These are phyloP conservation scores for Tetramorium simillimum DNA, from an alignment of 1,140 invertebrate species.

Conservation along the genomic window DNA sequence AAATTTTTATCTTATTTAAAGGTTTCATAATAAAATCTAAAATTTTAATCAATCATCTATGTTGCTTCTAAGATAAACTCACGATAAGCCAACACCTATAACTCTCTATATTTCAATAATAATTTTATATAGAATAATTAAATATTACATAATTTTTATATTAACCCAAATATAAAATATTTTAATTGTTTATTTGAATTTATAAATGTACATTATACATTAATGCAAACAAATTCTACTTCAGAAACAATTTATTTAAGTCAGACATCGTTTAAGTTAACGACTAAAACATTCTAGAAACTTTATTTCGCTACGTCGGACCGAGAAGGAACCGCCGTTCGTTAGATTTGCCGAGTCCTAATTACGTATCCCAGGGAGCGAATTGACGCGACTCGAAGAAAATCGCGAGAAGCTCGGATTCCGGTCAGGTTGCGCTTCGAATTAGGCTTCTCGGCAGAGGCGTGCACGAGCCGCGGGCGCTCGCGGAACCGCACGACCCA, in stretches of 20 bases:
- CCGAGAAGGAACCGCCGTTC: not conserved
- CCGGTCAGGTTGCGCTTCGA: constrained; percentile 22
- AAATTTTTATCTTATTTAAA: not conserved
- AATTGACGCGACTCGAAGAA: constrained; percentile 33
- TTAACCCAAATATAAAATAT: not conserved
- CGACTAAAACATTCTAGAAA: not conserved
- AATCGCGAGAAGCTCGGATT: constrained; percentile 26
- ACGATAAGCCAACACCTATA: not conserved
- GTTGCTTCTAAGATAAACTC: not conserved
- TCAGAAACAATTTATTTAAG: not conserved
- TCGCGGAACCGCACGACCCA: constrained; percentile 18
- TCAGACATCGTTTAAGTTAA: not conserved
- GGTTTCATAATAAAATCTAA: not conserved
- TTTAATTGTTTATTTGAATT: constrained; percentile 21
- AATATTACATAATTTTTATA: not conserved
- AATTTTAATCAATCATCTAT: constrained; percentile 23
- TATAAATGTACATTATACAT: not conserved
- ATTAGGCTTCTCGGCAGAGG: constrained; percentile 46
- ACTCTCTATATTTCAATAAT: not conserved
- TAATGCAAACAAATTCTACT: constrained; percentile 5
- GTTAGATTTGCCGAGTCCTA: constrained; percentile 28
- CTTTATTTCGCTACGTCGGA: not conserved
- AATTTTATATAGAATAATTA: not conserved
- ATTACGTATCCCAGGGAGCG: constrained; percentile 27
- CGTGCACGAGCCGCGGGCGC: constrained; percentile 18